Conservation (phyloP, 2,113 vertebrate genomes). For the Antechinus flavipes region DNA sequence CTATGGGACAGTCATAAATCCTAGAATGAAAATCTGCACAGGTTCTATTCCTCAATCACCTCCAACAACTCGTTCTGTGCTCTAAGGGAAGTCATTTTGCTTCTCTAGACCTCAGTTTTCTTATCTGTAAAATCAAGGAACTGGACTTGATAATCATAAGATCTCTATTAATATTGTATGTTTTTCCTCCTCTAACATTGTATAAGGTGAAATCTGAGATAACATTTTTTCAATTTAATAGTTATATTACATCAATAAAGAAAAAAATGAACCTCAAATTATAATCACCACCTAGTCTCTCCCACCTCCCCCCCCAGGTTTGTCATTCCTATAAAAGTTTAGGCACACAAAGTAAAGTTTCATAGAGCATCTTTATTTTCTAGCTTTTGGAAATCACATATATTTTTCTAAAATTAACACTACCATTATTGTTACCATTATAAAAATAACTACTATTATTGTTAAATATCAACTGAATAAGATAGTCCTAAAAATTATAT, state of each 20-base stretch:
- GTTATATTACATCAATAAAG: constrained; percentile 51
- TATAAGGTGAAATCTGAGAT: background rate
- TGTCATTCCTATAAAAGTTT: background rate
- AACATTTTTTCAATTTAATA: constrained; percentile 46
- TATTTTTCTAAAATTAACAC: constrained; percentile 28
- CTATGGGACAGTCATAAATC: background rate
- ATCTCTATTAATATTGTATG: background rate
- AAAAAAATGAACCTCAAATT: background rate
- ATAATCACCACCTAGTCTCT: background rate
- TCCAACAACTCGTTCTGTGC: background rate
- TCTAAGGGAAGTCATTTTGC: background rate
- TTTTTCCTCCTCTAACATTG: background rate
- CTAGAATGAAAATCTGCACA: background rate
- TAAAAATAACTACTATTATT: constrained; percentile 15
- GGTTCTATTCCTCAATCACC: background rate
- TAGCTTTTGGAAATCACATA: background rate
- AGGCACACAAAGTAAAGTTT: background rate
- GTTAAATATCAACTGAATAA: constrained; percentile 21
- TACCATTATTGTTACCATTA: constrained; percentile 35
- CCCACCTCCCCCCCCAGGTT: too few relatives aligned
- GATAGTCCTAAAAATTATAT: constrained; percentile 44
- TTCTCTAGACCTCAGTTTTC: background rate
- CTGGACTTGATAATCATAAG: background rate
- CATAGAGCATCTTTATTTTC: background rate
- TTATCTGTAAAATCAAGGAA: background rate